Evolutionary conservation across 1,140 invertebrate genomes (phyloP).

Genomic region (Eulimnadia texana): DNA sequence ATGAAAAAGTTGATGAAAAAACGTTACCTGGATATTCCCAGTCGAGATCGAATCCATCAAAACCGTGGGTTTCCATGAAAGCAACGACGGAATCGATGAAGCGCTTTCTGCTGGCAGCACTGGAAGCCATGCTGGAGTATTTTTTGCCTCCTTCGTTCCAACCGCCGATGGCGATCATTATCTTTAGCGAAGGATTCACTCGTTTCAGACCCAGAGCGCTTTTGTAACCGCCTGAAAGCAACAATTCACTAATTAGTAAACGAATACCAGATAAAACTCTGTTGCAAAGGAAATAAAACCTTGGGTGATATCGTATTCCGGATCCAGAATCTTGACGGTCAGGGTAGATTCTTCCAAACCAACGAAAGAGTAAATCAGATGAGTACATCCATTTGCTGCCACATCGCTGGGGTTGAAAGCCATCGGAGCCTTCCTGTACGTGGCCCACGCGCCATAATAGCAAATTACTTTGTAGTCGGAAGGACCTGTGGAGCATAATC

Average conservation of each 20-base stretch:
- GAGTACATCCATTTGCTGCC: slow-evolving; percentile 55
- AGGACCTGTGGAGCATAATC: not conserved
- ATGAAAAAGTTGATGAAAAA: too few species aligned
- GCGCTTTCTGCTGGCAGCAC: slow-evolving; percentile 22
- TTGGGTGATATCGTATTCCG: slow-evolving; percentile 37
- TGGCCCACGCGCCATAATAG: slow-evolving; percentile 47
- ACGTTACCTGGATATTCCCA: slow-evolving; percentile 40
- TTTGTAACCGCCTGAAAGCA: slow-evolving; percentile 40
- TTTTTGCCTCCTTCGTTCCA: slow-evolving; percentile 33
- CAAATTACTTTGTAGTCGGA: slow-evolving; percentile 38
- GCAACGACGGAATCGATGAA: slow-evolving; percentile 43
- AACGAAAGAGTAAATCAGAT: slow-evolving; percentile 64
- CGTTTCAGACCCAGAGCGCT: slow-evolving; percentile 35
- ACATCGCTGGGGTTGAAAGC: slow-evolving; percentile 47
- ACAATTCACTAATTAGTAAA: not conserved
- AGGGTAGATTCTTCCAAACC: slow-evolving; percentile 46
- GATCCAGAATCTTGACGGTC: slow-evolving; percentile 39
- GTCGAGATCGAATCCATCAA: slow-evolving; percentile 47
- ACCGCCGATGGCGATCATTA: slow-evolving; percentile 36
- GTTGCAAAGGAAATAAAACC: slow-evolving; percentile 25
- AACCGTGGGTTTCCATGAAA: slow-evolving; percentile 37
- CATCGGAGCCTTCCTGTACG: slow-evolving; percentile 47
- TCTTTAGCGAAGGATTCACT: slow-evolving; percentile 37
- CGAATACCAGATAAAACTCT: not conserved
- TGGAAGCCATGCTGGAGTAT: slow-evolving; percentile 32